Percentiles rank a stretch among this genome's conserved stretches.
phyloP scores from a whole-genome alignment of 2,797 vertebrate species.

The Stomatorhinus walkeri region DNA sequence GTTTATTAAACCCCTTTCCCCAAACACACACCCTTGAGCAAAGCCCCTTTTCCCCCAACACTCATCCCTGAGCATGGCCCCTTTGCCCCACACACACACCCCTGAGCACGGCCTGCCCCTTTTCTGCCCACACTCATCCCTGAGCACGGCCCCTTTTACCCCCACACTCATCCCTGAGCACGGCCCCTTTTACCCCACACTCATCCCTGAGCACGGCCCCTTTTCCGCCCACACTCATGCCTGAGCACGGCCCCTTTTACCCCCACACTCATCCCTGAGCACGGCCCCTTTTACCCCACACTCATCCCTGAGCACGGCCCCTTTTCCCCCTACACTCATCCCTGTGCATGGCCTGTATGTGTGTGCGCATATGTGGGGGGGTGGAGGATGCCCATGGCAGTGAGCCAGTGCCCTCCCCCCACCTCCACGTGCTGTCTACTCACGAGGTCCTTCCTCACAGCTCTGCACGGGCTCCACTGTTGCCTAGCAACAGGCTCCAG shows the following conservation, averaged over 20 bases:
- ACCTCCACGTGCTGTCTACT: constrained; percentile 1
- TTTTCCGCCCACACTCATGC: neutral
- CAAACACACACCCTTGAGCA: too few relatives aligned
- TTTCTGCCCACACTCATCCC: neutral
- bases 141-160: neutral
- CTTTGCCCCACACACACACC: neutral
- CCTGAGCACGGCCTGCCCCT: neutral
- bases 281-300: neutral
- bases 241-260: neutral
- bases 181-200: neutral
- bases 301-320: neutral
- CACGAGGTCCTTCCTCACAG: neutral
- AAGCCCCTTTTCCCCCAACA: too few relatives aligned
- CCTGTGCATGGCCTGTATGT: too few relatives aligned
- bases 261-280: neutral
- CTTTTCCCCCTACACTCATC: neutral
- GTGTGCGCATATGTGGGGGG: neutral
- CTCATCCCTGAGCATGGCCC: neutral
- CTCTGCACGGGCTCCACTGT: neutral
- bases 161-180: neutral
- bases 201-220: neutral
- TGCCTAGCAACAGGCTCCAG: constrained; percentile 13
- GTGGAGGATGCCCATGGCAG: constrained; percentile 3
- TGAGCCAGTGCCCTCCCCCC: neutral
- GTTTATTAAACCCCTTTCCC: too few relatives aligned